These are phyloP conservation scores for Schlechtendalia chinensis DNA, from an alignment of 1,140 invertebrate species.

Conservation along the genomic window DNA sequence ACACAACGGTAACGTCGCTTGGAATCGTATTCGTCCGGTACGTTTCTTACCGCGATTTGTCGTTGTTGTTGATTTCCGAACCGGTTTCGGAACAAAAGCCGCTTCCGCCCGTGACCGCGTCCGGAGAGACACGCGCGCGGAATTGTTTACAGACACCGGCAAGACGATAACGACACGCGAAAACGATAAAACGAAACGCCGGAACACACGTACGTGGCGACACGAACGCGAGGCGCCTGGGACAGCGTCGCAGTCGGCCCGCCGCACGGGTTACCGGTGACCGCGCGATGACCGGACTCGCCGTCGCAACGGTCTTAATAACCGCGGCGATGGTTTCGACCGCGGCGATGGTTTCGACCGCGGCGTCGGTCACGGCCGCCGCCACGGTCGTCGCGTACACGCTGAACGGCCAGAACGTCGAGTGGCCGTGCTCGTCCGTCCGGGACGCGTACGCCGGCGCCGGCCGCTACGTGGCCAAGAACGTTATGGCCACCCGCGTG, in stretches of 20 bases:
- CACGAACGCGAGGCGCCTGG: neutral
- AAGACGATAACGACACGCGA: no score
- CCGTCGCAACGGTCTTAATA: no score
- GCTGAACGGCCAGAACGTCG: conserved; percentile 58
- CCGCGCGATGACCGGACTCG: neutral
- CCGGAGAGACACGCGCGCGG: no score
- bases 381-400: neutral
- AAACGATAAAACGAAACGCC: no score
- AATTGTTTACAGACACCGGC: no score
- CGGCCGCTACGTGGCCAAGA: conserved; percentile 62
- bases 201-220: no score
- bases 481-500: conserved; percentile 63
- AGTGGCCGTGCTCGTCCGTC: conserved; percentile 62
- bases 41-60: no score
- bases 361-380: neutral
- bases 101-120: no score
- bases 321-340: neutral
- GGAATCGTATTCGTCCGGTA: no score
- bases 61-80: no score
- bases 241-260: neutral
- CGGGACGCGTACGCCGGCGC: conserved; percentile 60
- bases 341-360: neutral
- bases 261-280: neutral
- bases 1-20: no score
- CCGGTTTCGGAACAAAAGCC: no score